Base-by-base conservation (phyloP, 1,140 invertebrate species). In the Vollenhovia emeryi region DNA sequence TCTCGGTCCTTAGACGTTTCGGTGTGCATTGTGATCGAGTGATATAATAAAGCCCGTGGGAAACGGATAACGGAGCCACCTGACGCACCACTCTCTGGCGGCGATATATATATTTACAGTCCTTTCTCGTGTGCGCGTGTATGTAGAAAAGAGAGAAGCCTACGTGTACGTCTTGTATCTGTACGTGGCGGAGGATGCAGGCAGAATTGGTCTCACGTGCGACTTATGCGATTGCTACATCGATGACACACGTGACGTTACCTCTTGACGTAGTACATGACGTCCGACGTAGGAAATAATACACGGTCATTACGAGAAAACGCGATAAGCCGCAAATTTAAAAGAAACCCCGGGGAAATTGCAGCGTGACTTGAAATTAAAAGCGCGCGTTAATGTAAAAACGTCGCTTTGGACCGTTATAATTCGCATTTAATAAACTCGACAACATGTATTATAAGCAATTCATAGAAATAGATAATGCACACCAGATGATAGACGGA, bases 31-130 rank as follows among this genome's bases (percentile, higher is more conserved):
- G 93, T 94, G 92, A 94, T 93, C 92, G 92, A 92, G 89, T 94
- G 93, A 94, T 94, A 94, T 94, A 94, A 94, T 93, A 93, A 92
- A 93, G 91, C 87, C 93, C 93, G 93, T 94, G 93, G 92, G 93
- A 94, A 94, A 93, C 91, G 90, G 80, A 93, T 90, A 93, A 91
- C 90, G 91, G 89, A 86, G 83, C 92, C 93, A 94, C 93, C 93
- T 94, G 93, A 94, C 93, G 92, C 91, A 90, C 91, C 91, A 89
- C 91, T 66, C 62, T 66, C 36, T 85, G 91, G 84, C 91, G 86
- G 91, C 89, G 91, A 92, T 91, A 75, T 75, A 83, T 74, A 71
- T 73, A 82, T 73, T 71, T 82, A 82, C 30, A 85, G 74, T 27
- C 27, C n/a, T 60, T 11, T 24, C 55, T 60, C 33, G 33, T 76